Conservation (phyloP, 37 sponge, comb jelly and placozoan genomes). For the Chondrosia reniformis region DNA sequence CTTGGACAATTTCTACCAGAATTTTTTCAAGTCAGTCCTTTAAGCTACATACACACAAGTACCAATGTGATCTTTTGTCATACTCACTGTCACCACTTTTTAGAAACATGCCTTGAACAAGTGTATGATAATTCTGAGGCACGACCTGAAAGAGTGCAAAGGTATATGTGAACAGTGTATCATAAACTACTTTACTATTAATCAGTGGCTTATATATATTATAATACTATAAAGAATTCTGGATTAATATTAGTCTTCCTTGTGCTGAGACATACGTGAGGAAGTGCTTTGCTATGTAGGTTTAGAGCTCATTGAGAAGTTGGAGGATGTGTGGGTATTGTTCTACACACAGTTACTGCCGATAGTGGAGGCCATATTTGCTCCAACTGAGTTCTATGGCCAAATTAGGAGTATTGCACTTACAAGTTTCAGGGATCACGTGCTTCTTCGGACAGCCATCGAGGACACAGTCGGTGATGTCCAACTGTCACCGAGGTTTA, state of each 20-base stretch:
- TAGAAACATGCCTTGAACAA: conserved; percentile 10
- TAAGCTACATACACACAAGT: too few species aligned
- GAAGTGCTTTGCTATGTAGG: conserved; percentile 1
- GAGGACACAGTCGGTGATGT: background rate
- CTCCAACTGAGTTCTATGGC: conserved; percentile 54
- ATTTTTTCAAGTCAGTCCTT: conserved; percentile 68
- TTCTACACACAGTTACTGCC: conserved; percentile 81
- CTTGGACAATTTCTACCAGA: conserved; percentile 66
- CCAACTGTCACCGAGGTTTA: conserved; percentile 41
- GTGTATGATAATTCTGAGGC: conserved; percentile 63
- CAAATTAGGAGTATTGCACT: conserved; percentile 62
- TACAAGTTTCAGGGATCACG: conserved; percentile 65
- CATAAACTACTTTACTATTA: background rate
- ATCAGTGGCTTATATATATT: background rate
- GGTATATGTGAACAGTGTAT: conserved; percentile 10
- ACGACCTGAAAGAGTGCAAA: conserved; percentile 37
- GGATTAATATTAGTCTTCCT: background rate
- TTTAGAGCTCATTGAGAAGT: conserved; percentile 40
- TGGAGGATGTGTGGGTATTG: conserved; percentile 65
- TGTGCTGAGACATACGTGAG: background rate
- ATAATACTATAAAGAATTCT: conserved; percentile 21
- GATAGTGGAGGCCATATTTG: conserved; percentile 72
- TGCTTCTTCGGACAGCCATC: conserved; percentile 62
- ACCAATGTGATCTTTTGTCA: too few species aligned
- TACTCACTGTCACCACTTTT: too few species aligned